Base-by-base conservation (phyloP, 2,113 vertebrate genomes). In the Podocnemis expansa region DNA sequence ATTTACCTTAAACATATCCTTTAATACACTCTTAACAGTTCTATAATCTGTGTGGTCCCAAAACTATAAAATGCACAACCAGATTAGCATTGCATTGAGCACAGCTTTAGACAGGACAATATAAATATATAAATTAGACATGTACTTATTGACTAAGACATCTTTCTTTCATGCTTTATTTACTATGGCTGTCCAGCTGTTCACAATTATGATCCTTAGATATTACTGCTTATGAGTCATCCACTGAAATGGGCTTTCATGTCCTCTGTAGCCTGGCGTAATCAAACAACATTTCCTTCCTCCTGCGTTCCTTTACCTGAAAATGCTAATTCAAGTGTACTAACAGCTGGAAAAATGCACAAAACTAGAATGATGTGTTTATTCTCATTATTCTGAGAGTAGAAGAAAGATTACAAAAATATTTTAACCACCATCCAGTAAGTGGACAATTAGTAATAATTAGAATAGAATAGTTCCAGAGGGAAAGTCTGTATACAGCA, bases 211-310 rank as follows among this genome's bases (percentile, higher is more conserved):
- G 56, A 79, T 27, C 73, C 43, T 16, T 43, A 5, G 38, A 76
- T 54, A 75, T 54, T 41, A 82, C 91, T 88, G 85, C 52, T 84
- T 49, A 93, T 93, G 90, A 56, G 27, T 4, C 73, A 87, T 83
- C 29, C 78, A 78, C 84, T 89, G 75, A 79, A 89, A 73, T 82
- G 38, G 63, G 7, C 76, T 95, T 88, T 63, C 49, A 89, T 78
- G 45, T 91, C 80, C 60, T 63, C 34, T 75, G 49, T 38, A 85
- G 47, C 52, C 29, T 52, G 78, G 56, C 43, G 83, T 43, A 83
- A 27, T 0, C 73, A 87, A 95, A 83, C 8, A 82, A 10, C 87
- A 91, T 63, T 19, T 70, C 24, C 5, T 84, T 49, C 85, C 31
- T 47, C 31, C 31, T 16, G 8, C 73, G 43, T 14, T 75, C 60